Percentiles rank a stretch among this genome's conserved stretches.
These are phyloP conservation scores for Salvelinus namaycush DNA, from an alignment of 2,113 vertebrate species.

Conservation along the genomic window DNA sequence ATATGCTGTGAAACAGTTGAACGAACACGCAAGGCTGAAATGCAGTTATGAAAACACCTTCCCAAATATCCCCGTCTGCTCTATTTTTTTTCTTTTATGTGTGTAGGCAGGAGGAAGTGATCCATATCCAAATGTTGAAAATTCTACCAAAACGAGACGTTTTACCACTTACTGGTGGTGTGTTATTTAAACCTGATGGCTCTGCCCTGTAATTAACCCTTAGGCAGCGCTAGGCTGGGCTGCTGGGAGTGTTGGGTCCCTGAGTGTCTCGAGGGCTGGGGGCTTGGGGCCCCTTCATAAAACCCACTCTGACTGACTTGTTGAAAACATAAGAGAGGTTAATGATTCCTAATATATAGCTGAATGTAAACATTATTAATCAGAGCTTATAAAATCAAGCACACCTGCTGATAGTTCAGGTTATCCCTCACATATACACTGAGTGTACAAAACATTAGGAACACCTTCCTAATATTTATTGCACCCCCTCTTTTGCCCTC, in stretches of 20 bases:
- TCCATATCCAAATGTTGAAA: slow-evolving; percentile 22
- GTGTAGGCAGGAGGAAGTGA: not conserved
- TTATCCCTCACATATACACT: not conserved
- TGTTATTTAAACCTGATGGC: slow-evolving; percentile 25
- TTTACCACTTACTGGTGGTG: not conserved
- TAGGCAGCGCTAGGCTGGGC: slow-evolving; percentile 8
- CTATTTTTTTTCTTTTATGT: not conserved
- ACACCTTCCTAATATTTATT: no score
- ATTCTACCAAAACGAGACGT: not conserved
- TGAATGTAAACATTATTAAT: slow-evolving; percentile 12
- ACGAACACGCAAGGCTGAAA: slow-evolving; percentile 7
- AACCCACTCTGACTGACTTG: not conserved
- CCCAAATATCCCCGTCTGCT: not conserved
- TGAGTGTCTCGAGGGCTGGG: not conserved
- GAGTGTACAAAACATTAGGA: no score
- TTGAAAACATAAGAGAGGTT: slow-evolving; percentile 8
- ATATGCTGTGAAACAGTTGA: slow-evolving; percentile 42
- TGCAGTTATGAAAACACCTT: not conserved
- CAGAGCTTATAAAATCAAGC: not conserved
- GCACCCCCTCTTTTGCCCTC: no score
- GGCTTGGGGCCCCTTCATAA: not conserved
- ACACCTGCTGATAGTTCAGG: not conserved
- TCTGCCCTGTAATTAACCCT: slow-evolving; percentile 32
- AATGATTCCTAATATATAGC: slow-evolving; percentile 2
- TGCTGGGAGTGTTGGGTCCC: not conserved